phyloP scores from a whole-genome alignment of 2,888 invertebrate species.

The Meteorus colon region DNA sequence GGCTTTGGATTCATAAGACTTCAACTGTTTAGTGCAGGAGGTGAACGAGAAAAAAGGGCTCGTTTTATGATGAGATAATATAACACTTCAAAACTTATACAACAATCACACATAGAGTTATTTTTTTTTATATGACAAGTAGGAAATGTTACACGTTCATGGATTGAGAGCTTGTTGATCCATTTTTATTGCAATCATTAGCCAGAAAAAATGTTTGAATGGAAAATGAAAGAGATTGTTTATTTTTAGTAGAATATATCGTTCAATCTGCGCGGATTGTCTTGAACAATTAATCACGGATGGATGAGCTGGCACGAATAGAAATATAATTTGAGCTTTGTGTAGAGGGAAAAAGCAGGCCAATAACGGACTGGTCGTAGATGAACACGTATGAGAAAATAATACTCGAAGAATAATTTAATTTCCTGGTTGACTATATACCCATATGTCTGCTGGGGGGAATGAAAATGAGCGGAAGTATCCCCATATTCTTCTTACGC shows the following conservation, averaged over 20 bases:
- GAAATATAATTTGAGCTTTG: not conserved
- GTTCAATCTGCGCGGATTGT: not conserved
- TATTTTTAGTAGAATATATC: not conserved
- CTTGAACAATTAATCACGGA: not conserved
- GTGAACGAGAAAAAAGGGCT: not conserved
- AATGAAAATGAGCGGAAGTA: slow-evolving; percentile 31
- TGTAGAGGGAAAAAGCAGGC: not conserved
- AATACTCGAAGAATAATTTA: slow-evolving; percentile 49
- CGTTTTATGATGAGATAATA: not conserved
- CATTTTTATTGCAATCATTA: not conserved
- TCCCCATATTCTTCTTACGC: slow-evolving; percentile 46
- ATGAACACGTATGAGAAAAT: slow-evolving; percentile 19
- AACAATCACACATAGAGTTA: not conserved
- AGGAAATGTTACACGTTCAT: not conserved
- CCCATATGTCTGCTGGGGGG: slow-evolving; percentile 14
- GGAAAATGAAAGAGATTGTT: not conserved
- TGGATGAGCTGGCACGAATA: slow-evolving; percentile 20
- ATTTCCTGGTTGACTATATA: slow-evolving; percentile 48
- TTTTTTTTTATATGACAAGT: not conserved
- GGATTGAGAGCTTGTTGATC: not conserved
- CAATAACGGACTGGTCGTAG: slow-evolving; percentile 23
- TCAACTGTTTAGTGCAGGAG: not conserved
- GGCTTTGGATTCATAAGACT: not conserved
- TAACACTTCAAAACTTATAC: not conserved
- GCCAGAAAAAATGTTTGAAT: not conserved